Percentiles rank a stretch among this genome's conserved stretches.
Conservation (phyloP, 1,140 invertebrate species). For the Aplysia californica region DNA sequence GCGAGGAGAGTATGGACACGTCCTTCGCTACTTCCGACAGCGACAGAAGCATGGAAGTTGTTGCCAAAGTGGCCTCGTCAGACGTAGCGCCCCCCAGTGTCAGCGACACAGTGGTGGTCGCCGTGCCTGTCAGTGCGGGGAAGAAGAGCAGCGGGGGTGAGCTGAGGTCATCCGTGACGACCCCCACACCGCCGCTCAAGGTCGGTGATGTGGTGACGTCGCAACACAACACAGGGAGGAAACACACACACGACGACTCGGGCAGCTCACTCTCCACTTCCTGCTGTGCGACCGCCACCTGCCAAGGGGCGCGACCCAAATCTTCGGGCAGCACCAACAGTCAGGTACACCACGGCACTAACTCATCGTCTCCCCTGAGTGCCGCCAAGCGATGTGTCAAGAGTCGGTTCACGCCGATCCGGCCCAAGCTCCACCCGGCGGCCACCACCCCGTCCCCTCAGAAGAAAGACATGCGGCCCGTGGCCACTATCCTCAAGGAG, state of each 20-base stretch:
- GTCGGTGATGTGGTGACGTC: no score
- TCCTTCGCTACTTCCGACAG: neutral
- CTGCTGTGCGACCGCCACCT: neutral
- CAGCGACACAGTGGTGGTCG: no score
- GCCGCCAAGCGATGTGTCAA: constrained; percentile 36
- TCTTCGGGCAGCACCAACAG: neutral
- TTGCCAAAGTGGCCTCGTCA: neutral
- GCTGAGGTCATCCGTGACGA: no score
- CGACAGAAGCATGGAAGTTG: neutral
- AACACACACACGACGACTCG: neutral
- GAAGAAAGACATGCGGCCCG: constrained; percentile 35
- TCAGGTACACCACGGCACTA: neutral
- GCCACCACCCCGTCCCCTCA: constrained; percentile 32
- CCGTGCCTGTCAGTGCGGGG: no score
- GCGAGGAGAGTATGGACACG: neutral
- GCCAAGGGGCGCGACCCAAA: neutral
- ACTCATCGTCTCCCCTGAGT: neutral
- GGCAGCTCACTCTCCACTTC: neutral
- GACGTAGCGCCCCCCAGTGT: neutral
- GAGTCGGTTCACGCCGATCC: constrained; percentile 45
- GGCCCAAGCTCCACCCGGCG: constrained; percentile 39
- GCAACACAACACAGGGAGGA: no score
- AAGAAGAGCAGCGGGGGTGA: no score
- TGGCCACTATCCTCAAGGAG: constrained; percentile 44
- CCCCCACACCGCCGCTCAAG: no score